Evolutionary conservation across 2,113 vertebrate species (phyloP).

Genomic region (Dendrocopos noguchii): DNA sequence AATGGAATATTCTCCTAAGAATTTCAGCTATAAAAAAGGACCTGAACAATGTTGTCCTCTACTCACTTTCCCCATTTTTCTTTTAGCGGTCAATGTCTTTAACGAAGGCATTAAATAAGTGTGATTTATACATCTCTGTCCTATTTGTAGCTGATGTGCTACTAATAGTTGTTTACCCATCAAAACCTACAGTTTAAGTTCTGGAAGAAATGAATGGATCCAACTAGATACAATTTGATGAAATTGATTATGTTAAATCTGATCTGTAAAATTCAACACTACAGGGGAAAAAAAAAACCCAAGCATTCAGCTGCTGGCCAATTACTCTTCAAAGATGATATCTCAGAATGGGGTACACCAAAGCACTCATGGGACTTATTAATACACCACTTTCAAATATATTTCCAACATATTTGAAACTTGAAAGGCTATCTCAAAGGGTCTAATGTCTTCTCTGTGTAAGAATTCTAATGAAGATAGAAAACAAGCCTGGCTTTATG

Average conservation of each 20-base stretch:
- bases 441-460: neutral
- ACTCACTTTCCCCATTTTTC: neutral
- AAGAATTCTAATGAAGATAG: neutral
- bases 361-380: neutral
- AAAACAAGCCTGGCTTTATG: neutral
- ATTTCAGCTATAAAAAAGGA: neutral
- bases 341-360: neutral
- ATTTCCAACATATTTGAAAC: neutral
- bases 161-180: neutral
- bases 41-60: neutral
- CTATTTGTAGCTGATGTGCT: neutral
- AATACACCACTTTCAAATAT: neutral
- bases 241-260: neutral
- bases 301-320: neutral
- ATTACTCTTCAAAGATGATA: neutral
- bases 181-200: neutral
- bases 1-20: neutral
- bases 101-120: neutral
- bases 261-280: neutral
- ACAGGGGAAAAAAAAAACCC: neutral
- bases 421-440: neutral
- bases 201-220: neutral
- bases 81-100: neutral
- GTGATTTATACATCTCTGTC: neutral
- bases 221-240: neutral